phyloP scores from a whole-genome alignment of 2,888 invertebrate species.

The Lordiphosa andalusiaca region DNA sequence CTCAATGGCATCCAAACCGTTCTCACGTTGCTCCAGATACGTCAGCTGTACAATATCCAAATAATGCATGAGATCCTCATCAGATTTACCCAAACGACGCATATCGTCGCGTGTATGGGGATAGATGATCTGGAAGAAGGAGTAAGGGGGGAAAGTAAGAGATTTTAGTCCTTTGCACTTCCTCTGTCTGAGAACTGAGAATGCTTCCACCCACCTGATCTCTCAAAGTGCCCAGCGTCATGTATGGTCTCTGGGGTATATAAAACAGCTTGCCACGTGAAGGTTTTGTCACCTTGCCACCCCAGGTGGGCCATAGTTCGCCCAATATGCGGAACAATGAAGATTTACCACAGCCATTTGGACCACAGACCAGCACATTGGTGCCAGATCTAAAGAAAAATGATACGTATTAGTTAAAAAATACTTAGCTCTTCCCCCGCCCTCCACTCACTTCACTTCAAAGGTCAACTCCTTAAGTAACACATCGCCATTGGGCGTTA shows the following conservation, averaged over 20 bases:
- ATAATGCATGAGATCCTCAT: constrained; percentile 88
- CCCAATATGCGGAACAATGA: constrained; percentile 97
- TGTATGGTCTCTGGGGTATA: constrained; percentile 98
- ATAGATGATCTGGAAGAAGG: constrained; percentile 86
- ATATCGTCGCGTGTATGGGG: constrained; percentile 95
- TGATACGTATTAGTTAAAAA: too few species aligned
- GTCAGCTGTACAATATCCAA: constrained; percentile 91
- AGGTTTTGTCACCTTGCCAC: constrained; percentile 96
- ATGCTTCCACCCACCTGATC: constrained; percentile 86
- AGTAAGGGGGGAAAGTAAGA: constrained; percentile 40
- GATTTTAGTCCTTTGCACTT: too few species aligned
- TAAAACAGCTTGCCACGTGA: constrained; percentile 94
- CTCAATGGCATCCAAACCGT: constrained; percentile 94
- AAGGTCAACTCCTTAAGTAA: constrained; percentile 93
- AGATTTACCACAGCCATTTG: constrained; percentile 99
- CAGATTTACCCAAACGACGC: constrained; percentile 87
- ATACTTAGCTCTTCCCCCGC: not conserved
- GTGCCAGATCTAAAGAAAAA: constrained; percentile 86
- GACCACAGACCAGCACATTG: constrained; percentile 98
- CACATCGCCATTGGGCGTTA: constrained; percentile 98
- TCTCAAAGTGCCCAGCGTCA: constrained; percentile 96
- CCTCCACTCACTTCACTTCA: constrained; percentile 86
- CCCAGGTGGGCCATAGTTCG: constrained; percentile 98
- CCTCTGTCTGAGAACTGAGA: too few species aligned
- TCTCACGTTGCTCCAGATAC: constrained; percentile 91